Evolutionary conservation across 2,888 invertebrate species (phyloP).

Genomic region (Portevinia maculata): DNA sequence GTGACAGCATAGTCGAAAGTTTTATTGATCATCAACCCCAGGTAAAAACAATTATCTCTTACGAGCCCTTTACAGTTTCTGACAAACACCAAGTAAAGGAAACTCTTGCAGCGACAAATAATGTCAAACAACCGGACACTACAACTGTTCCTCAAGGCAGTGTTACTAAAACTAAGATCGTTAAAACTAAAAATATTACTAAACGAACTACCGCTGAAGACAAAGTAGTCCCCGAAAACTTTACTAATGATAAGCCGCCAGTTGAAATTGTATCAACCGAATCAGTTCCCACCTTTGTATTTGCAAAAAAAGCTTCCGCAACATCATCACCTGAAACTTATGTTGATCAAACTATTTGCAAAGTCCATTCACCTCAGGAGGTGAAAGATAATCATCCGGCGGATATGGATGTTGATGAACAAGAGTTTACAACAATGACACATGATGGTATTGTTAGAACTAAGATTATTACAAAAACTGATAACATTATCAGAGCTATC

Average conservation of each 20-base stretch:
- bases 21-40: conserved; percentile 1
- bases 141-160: conserved; percentile 17
- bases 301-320: conserved; percentile 47
- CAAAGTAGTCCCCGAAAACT: conserved; percentile 78
- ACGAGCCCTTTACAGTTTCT: background rate
- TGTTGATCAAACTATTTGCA: background rate
- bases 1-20: conserved; percentile 75
- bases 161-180: conserved; percentile 17
- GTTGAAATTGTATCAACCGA: conserved; percentile 76
- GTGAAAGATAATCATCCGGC: background rate
- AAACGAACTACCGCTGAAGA: conserved; percentile 78
- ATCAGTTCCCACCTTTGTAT: conserved; percentile 75
- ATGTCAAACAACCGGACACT: background rate
- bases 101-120: no score
- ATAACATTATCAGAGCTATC: conserved; percentile 77
- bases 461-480: conserved; percentile 62
- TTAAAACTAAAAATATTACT: conserved; percentile 76
- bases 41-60: conserved; percentile 1
- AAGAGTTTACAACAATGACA: conserved; percentile 15
- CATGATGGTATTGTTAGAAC: conserved; percentile 21
- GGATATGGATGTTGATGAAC: background rate
- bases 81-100: conserved; percentile 9
- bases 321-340: conserved; percentile 40
- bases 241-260: conserved; percentile 76
- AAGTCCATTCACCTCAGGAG: background rate